Evolutionary conservation across 2,888 invertebrate species (phyloP).

Genomic region (Dasypolia templi): DNA sequence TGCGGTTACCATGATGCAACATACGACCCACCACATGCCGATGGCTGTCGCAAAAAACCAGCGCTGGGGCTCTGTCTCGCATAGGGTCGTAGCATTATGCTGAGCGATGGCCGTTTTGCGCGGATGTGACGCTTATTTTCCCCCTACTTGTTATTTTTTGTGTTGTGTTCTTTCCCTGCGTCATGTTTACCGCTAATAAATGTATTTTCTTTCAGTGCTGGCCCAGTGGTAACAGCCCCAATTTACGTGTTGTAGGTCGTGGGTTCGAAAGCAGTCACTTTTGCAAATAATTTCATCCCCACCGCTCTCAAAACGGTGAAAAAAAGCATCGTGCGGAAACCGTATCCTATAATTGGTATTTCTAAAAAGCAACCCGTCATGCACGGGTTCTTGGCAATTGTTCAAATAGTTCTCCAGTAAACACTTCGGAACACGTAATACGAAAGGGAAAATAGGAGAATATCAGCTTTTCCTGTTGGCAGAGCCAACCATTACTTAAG

Average conservation of each 20-base stretch:
- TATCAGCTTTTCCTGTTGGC: slow-evolving; percentile 42
- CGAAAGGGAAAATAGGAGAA: slow-evolving; percentile 15
- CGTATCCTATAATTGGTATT: not conserved
- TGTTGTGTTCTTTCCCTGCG: too few relatives aligned
- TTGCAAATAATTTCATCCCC: not conserved
- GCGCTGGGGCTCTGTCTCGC: too few relatives aligned
- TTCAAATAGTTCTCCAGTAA: slow-evolving; percentile 25
- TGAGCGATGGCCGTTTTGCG: too few relatives aligned
- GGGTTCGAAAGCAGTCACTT: not conserved
- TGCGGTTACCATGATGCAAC: not conserved
- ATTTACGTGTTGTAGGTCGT: not conserved
- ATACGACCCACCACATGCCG: not conserved
- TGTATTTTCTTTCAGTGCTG: too few relatives aligned
- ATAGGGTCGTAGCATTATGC: too few relatives aligned
- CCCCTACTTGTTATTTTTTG: too few relatives aligned
- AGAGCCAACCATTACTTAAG: slow-evolving; percentile 12
- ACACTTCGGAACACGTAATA: not conserved
- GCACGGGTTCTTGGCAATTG: slow-evolving; percentile 35
- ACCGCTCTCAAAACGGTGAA: not conserved
- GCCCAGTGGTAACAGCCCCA: not conserved
- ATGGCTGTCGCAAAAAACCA: too few relatives aligned
- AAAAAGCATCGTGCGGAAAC: not conserved
- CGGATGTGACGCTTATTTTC: too few relatives aligned
- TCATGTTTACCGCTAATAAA: too few relatives aligned
- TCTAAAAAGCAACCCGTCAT: not conserved